Evolutionary conservation across 2,888 invertebrate genomes (phyloP).

Genomic region (Electrophaes corylata): DNA sequence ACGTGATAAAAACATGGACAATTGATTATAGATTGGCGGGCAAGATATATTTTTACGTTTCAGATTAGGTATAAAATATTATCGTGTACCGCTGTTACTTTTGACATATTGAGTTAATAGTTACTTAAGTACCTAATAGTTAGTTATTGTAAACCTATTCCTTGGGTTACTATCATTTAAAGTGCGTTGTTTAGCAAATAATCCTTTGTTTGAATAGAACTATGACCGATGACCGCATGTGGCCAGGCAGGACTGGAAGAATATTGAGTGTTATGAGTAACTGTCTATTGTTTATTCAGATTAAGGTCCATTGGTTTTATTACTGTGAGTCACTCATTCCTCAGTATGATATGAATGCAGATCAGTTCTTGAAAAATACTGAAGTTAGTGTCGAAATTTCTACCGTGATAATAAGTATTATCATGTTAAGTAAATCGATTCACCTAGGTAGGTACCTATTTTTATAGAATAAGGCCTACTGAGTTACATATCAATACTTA

Average conservation of each 20-base stretch:
- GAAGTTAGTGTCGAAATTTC: neutral
- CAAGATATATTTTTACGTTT: conserved; percentile 5
- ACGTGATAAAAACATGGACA: conserved; percentile 27
- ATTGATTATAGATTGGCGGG: conserved; percentile 8
- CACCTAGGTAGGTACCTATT: too few species aligned
- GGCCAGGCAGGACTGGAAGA: conserved; percentile 43
- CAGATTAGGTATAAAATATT: neutral
- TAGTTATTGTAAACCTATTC: neutral
- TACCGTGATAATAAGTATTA: too few species aligned
- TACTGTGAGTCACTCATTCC: conserved; percentile 49
- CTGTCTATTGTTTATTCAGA: conserved; percentile 53
- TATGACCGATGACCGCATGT: conserved; percentile 26
- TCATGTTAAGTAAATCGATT: too few species aligned
- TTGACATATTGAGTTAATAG: conserved; percentile 2
- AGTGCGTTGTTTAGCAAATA: conserved; percentile 12
- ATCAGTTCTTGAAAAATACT: conserved; percentile 38
- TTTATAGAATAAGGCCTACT: too few species aligned
- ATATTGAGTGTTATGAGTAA: conserved; percentile 39
- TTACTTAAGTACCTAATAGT: neutral
- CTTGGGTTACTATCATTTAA: neutral
- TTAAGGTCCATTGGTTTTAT: conserved; percentile 41
- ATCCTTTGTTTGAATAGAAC: conserved; percentile 17
- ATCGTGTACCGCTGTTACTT: neutral
- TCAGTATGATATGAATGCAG: conserved; percentile 46
- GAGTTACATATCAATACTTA: too few species aligned